Evolutionary conservation across 2,797 vertebrate genomes (phyloP).

Genomic region (Enteromius anoplus): DNA sequence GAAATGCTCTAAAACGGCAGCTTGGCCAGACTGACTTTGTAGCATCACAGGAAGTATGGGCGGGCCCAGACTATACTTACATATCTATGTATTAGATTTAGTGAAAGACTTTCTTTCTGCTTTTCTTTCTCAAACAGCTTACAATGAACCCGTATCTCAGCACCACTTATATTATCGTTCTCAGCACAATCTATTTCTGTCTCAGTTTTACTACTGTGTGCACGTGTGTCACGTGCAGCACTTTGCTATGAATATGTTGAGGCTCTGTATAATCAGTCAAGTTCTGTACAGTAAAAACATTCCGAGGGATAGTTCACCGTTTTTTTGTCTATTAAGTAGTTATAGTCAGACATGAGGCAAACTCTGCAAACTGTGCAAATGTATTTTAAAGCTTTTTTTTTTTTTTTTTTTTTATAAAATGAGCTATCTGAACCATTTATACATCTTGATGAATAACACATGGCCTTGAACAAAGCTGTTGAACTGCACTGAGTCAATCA

Average conservation of each 20-base stretch:
- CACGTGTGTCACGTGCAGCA: neutral
- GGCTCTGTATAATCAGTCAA: neutral
- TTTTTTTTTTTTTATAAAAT: neutral
- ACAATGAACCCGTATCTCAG: neutral
- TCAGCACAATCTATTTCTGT: constrained; percentile 6
- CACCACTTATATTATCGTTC: neutral
- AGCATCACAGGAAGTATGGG: too few species aligned
- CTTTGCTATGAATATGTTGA: neutral
- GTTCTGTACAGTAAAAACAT: constrained; percentile 8
- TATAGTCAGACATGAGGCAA: neutral
- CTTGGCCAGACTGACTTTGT: too few species aligned
- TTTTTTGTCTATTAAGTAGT: neutral
- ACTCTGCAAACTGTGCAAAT: neutral
- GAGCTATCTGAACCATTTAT: neutral
- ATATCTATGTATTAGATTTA: too few species aligned
- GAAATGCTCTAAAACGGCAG: too few species aligned
- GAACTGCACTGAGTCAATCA: neutral
- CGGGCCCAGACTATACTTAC: too few species aligned
- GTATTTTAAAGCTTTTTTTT: neutral
- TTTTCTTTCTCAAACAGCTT: neutral
- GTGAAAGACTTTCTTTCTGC: too few species aligned
- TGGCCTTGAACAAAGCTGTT: neutral
- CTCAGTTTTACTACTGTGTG: neutral
- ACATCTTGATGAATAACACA: neutral
- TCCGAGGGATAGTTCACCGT: neutral